A percentile compares a stretch with the other conserved stretches of the same genome.
Evolutionary conservation across 1,140 invertebrate species (phyloP).

Genomic region (Anadara kagoshimensis): DNA sequence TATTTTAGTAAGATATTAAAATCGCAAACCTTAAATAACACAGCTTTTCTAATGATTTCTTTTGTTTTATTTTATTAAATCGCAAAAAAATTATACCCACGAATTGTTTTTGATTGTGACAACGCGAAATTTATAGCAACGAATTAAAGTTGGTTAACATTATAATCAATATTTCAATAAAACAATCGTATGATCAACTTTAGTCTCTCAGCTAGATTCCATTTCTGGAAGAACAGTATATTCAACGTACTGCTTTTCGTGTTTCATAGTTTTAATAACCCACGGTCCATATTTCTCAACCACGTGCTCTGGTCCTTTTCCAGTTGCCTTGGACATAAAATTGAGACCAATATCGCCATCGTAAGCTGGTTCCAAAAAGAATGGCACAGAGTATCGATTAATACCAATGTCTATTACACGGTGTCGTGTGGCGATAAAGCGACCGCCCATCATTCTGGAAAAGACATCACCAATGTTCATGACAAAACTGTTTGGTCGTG

Average conservation of each 20-base stretch:
- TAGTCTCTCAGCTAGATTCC: no score
- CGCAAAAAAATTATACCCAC: no score
- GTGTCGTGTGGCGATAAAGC: slow-evolving; percentile 56
- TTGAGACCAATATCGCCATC: slow-evolving; percentile 50
- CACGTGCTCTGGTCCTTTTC: slow-evolving; percentile 26
- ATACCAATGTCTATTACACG: slow-evolving; percentile 54
- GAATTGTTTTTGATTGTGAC: no score
- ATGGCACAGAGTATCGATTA: slow-evolving; percentile 54
- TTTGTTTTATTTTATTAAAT: no score
- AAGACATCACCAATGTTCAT: slow-evolving; percentile 63
- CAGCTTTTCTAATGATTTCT: no score
- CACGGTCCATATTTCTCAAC: slow-evolving; percentile 45
- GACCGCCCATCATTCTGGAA: slow-evolving; percentile 50
- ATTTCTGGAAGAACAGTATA: slow-evolving; percentile 44
- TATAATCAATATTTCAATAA: no score
- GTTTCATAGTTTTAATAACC: slow-evolving; percentile 39
- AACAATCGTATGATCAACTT: no score
- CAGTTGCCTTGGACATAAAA: slow-evolving; percentile 29
- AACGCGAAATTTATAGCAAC: no score
- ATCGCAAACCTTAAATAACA: no score
- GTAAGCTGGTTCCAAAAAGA: slow-evolving; percentile 56
- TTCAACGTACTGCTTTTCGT: slow-evolving; percentile 49
- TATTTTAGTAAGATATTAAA: no score
- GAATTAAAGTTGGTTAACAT: no score
- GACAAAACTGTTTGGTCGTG: slow-evolving; percentile 53